Evolutionary conservation across 2,797 vertebrate genomes (phyloP), one percentile per base, ranked within the genome.

Genomic region (Gallinago solitaria): DNA sequence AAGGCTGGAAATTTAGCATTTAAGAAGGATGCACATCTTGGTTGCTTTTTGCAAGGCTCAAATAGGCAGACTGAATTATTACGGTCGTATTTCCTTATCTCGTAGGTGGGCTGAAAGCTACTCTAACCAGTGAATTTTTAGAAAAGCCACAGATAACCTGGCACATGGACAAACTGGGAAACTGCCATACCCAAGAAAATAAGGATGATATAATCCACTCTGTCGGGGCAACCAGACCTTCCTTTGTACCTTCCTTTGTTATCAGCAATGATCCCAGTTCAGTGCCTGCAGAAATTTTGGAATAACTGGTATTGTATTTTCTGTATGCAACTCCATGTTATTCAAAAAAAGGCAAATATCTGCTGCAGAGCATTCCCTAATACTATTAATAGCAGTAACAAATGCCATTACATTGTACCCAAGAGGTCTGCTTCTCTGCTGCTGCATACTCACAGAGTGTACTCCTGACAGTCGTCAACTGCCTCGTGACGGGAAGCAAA

Each of bases 391-490:
- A 80, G 68, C 61, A 83, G 53, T 19, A 41, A 64, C 13, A 75
- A 75, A 54, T 39, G 28, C 47, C 53, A 54, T 37, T 18, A 15
- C 0, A 0, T 1, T 53, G 32, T 18, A 47, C 39, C 28, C 10
- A 7, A 30, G 64, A 82, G 10, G 5, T 59, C 39, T 76, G 69
- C 59, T 76, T 17, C 61, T 60, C 63, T 75, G 67, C 27, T 73
- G 50, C 24, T 33, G 35, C 35, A 11, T 48, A 30, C 19, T 70
- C 48, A 59, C 33, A 73, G 48, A 73, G n/a, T 1, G 0, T 5
- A 10, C 33, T 28, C 65, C 35, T 43, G 32, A 69, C 32, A 50
- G 76, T 20, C 4, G 1, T 48, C 63, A 48, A 0, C 32, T 33
- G n/a, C 47, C 67, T 84, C 0, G 0, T 39, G 69, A 86, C 0